Conservation (phyloP, 2,113 vertebrate species). For the Archocentrus centrarchus region DNA sequence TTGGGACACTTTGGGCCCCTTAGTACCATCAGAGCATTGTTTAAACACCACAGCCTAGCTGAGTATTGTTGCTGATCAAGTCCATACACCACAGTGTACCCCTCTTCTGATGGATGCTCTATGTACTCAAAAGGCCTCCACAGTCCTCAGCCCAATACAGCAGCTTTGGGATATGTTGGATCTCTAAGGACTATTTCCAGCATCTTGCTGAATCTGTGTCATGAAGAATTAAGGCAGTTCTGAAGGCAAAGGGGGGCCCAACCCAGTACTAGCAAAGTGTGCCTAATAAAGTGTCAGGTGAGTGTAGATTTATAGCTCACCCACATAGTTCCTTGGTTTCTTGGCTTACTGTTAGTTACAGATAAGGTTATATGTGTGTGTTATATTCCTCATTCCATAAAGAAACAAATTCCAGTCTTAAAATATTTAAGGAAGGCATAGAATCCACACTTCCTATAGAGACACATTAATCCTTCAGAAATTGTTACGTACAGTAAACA, state of each 20-base stretch:
- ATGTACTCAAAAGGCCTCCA: neutral
- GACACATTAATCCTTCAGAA: constrained; percentile 57
- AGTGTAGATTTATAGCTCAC: neutral
- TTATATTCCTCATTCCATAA: constrained; percentile 1
- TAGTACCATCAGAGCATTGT: neutral
- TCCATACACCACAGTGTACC: neutral
- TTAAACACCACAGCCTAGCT: neutral
- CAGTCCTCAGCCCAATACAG: neutral
- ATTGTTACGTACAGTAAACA: constrained; percentile 57
- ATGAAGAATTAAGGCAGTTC: neutral
- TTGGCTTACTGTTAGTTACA: neutral
- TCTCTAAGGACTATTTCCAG: neutral
- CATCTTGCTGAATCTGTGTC: neutral
- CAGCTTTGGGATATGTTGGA: neutral
- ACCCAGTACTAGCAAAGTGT: neutral
- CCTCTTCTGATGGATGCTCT: neutral
- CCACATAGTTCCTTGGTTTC: neutral
- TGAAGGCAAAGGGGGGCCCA: neutral
- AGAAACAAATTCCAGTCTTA: constrained; percentile 18
- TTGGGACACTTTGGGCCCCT: too few species aligned
- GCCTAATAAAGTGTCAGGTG: neutral
- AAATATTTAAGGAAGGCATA: constrained; percentile 39
- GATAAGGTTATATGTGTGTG: neutral
- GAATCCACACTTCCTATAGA: constrained; percentile 54
- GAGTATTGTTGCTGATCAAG: neutral